A percentile compares a stretch with the other conserved stretches of the same genome.
These are phyloP conservation scores for Sinopyrophorus schimmeli DNA, from an alignment of 2,888 invertebrate species.

Conservation along the genomic window DNA sequence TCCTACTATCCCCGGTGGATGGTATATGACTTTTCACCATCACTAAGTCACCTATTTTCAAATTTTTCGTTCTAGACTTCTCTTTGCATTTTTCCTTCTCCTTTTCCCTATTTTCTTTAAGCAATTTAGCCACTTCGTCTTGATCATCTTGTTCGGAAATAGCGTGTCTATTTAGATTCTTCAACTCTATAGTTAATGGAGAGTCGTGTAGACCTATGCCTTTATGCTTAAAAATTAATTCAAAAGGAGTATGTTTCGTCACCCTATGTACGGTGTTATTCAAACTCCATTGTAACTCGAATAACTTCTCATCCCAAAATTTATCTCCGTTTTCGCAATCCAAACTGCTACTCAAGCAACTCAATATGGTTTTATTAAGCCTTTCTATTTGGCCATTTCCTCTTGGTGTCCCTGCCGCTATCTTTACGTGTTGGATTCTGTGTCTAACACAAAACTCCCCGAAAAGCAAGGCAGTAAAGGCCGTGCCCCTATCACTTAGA, in stretches of 20 bases:
- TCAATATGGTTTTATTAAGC: background rate
- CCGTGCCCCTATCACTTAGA: background rate
- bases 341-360: background rate
- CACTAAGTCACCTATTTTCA: background rate
- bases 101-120: background rate
- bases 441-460: background rate
- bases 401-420: slow-evolving; percentile 9
- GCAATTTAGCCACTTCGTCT: background rate
- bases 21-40: background rate
- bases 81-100: background rate
- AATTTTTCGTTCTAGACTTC: background rate
- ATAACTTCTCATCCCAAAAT: slow-evolving; percentile 4
- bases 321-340: background rate
- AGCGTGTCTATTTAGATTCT: background rate
- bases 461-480: slow-evolving; percentile 5
- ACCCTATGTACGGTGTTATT: background rate
- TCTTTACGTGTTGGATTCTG: slow-evolving; percentile 1
- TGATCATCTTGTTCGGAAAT: background rate
- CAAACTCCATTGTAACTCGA: slow-evolving; percentile 3
- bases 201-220: background rate
- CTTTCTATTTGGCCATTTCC: slow-evolving; percentile 9
- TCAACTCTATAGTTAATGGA: background rate
- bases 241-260: background rate
- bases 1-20: slow-evolving; percentile 5
- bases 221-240: background rate